Evolutionary conservation across 2,888 invertebrate species (phyloP).

Genomic region (Sinodicranocentrus sp.): DNA sequence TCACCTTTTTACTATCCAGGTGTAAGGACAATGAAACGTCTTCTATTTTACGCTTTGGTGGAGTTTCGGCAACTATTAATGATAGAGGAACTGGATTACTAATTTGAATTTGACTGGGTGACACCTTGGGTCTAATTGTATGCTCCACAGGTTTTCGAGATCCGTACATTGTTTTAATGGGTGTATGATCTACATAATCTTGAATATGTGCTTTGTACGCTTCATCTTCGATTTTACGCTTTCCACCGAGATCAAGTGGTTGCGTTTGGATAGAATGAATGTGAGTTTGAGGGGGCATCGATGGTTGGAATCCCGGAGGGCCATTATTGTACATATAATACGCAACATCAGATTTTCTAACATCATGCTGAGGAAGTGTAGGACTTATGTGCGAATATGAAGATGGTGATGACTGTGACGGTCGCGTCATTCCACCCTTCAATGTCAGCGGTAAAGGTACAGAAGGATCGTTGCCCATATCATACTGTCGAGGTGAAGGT

Average conservation of each 20-base stretch:
- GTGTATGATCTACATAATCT: constrained; percentile 74
- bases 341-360: constrained; percentile 70
- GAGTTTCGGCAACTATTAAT: constrained; percentile 31
- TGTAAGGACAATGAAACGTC: constrained; percentile 38
- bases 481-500: constrained; percentile 80
- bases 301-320: constrained; percentile 60
- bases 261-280: constrained; percentile 84
- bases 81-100: constrained; percentile 75
- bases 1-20: constrained; percentile 63
- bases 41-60: constrained; percentile 57
- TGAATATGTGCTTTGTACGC: constrained; percentile 78
- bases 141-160: constrained; percentile 82
- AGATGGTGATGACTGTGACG: constrained; percentile 79
- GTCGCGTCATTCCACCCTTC: constrained; percentile 80
- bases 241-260: constrained; percentile 86
- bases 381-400: constrained; percentile 79
- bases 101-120: constrained; percentile 73
- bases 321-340: constrained; percentile 68
- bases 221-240: constrained; percentile 74
- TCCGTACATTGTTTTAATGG: constrained; percentile 83
- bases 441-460: constrained; percentile 82
- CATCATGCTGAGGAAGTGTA: constrained; percentile 72
- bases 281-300: constrained; percentile 59
- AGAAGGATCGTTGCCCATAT: constrained; percentile 78
- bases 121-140: constrained; percentile 81